These are phyloP conservation scores for Mactra quadrangularis DNA, from an alignment of 1,140 invertebrate species.

Conservation along the genomic window DNA sequence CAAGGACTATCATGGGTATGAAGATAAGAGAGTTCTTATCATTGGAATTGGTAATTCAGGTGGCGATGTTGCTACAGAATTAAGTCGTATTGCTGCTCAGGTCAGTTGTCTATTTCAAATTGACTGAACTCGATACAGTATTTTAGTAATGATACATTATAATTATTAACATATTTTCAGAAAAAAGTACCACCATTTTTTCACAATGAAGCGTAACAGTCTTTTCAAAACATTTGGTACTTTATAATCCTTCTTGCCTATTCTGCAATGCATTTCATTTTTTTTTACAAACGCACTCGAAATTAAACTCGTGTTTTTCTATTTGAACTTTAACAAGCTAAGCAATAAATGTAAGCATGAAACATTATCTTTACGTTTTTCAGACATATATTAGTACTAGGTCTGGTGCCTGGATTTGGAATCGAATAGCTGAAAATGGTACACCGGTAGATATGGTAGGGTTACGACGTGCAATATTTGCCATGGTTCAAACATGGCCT, in stretches of 20 bases:
- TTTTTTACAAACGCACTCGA: background rate
- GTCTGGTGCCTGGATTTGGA: conserved; percentile 84
- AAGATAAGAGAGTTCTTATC: conserved; percentile 84
- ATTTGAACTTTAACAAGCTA: background rate
- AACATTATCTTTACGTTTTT: conserved; percentile 19
- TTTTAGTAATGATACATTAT: background rate
- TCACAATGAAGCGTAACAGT: background rate
- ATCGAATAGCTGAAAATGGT: conserved; percentile 79
- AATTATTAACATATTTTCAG: background rate
- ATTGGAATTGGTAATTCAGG: no score
- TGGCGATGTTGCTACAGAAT: no score
- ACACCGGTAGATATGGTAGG: conserved; percentile 69
- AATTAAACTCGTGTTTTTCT: background rate
- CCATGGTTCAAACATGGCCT: background rate
- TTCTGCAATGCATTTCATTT: background rate
- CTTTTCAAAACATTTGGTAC: background rate
- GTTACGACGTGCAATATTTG: background rate
- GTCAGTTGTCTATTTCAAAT: conserved; percentile 63
- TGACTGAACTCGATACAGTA: background rate
- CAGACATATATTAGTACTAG: conserved; percentile 85
- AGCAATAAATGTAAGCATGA: background rate
- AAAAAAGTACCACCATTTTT: background rate
- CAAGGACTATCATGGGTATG: no score
- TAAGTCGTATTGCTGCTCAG: conserved; percentile 82
- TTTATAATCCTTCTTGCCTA: background rate